Evolutionary conservation across 2,113 vertebrate genomes (phyloP).

Genomic region (Phylloscopus whistleri): DNA sequence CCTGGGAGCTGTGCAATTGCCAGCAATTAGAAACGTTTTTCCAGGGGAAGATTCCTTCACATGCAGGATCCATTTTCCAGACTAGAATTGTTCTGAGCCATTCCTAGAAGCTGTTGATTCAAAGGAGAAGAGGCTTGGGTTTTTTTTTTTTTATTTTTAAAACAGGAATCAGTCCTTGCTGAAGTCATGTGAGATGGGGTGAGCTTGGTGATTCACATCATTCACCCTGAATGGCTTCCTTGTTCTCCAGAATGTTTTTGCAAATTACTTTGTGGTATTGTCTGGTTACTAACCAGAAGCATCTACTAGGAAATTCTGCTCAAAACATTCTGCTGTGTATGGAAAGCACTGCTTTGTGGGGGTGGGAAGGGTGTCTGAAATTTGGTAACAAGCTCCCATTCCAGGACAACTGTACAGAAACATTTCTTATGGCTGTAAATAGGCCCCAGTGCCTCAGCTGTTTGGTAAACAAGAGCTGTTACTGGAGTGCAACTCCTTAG

Average conservation of each 20-base stretch:
- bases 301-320: constrained; percentile 30
- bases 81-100: not conserved
- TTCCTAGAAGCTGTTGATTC: constrained; percentile 31
- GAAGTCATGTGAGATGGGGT: constrained; percentile 32
- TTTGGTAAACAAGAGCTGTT: not conserved
- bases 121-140: not conserved
- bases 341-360: not conserved
- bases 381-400: constrained; percentile 6
- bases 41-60: not conserved
- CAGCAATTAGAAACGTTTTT: not conserved
- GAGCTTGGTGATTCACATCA: constrained; percentile 27
- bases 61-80: not conserved
- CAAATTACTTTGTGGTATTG: constrained; percentile 42
- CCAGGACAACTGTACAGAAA: not conserved
- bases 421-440: not conserved
- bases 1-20: constrained; percentile 20
- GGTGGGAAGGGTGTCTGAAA: constrained; percentile 3
- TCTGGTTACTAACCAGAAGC: constrained; percentile 35
- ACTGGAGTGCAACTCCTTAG: not conserved
- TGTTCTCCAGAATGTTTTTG: constrained; percentile 56
- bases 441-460: not conserved
- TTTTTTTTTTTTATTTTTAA: not conserved
- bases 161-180: not conserved
- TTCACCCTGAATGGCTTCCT: constrained; percentile 38
- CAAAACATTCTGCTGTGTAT: not conserved